Evolutionary conservation across 2,888 invertebrate genomes (phyloP).

Genomic region (Lepidochrysops patricia): DNA sequence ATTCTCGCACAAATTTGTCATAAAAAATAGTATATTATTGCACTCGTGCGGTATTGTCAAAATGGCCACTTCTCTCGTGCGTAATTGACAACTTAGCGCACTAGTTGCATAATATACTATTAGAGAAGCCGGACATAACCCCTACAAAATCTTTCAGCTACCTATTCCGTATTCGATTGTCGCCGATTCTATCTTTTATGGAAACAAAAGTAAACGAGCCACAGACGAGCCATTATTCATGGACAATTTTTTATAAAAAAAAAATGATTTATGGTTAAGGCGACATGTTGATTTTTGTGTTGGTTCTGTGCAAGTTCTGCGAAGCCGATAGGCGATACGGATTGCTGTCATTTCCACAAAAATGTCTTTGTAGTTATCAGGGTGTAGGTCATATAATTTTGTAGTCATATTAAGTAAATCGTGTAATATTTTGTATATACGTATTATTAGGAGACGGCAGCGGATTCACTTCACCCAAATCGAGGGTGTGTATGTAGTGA

Average conservation of each 20-base stretch:
- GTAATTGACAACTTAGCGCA: no score
- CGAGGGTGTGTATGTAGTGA: constrained; percentile 73
- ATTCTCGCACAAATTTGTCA: no score
- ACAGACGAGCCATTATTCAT: no score
- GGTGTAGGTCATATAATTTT: constrained; percentile 70
- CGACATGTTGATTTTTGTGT: constrained; percentile 71
- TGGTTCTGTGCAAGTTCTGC: constrained; percentile 59
- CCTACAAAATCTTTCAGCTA: no score
- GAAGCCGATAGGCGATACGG: constrained; percentile 69
- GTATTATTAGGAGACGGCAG: constrained; percentile 57
- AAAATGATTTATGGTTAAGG: constrained; percentile 61
- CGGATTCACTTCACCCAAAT: constrained; percentile 66
- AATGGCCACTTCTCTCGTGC: no score
- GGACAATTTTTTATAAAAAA: constrained; percentile 34
- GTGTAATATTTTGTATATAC: constrained; percentile 62
- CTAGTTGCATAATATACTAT: no score
- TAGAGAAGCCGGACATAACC: no score
- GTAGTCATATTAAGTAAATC: constrained; percentile 60
- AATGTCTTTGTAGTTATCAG: constrained; percentile 74
- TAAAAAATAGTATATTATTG: no score
- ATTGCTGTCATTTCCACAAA: constrained; percentile 72
- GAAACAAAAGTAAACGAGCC: no score
- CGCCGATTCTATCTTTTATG: no score
- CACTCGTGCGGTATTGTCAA: no score
- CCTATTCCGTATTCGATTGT: no score